These are phyloP conservation scores for Gymnorhina tibicen DNA, from an alignment of 2,113 vertebrate species.

Conservation along the genomic window DNA sequence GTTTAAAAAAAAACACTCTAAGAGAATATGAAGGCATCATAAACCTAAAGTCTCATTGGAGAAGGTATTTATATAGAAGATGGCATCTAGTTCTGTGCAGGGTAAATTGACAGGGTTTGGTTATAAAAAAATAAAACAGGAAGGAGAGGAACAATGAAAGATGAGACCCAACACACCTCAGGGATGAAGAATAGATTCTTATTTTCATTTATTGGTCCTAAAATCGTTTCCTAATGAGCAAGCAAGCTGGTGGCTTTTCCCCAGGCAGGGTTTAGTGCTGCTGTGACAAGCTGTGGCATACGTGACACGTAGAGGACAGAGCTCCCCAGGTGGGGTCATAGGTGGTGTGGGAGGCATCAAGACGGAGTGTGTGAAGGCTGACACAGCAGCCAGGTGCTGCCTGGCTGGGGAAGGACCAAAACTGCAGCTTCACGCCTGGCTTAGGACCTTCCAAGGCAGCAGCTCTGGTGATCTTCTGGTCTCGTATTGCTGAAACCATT, in stretches of 20 bases:
- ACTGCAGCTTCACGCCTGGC: neutral
- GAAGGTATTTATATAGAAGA: neutral
- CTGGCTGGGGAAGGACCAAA: neutral
- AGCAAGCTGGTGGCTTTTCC: neutral
- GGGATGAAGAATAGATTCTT: neutral
- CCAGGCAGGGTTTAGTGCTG: neutral
- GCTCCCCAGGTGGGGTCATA: neutral
- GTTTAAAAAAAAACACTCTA: neutral
- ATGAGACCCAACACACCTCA: neutral
- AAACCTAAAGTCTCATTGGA: neutral
- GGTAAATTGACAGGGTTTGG: neutral
- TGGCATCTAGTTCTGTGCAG: neutral
- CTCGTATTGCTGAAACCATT: neutral
- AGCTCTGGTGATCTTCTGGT: neutral
- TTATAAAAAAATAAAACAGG: neutral
- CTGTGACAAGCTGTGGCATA: neutral
- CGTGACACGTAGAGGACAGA: rapidly evolving
- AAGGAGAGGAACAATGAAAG: neutral
- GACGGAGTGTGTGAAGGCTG: neutral
- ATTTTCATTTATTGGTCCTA: neutral
- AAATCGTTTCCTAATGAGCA: rapidly evolving
- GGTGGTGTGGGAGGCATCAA: rapidly evolving
- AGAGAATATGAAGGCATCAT: neutral
- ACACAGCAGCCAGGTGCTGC: neutral
- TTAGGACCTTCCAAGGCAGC: neutral